phyloP scores from a whole-genome alignment of 2,797 vertebrate genomes.

The Sebastes dallii region DNA sequence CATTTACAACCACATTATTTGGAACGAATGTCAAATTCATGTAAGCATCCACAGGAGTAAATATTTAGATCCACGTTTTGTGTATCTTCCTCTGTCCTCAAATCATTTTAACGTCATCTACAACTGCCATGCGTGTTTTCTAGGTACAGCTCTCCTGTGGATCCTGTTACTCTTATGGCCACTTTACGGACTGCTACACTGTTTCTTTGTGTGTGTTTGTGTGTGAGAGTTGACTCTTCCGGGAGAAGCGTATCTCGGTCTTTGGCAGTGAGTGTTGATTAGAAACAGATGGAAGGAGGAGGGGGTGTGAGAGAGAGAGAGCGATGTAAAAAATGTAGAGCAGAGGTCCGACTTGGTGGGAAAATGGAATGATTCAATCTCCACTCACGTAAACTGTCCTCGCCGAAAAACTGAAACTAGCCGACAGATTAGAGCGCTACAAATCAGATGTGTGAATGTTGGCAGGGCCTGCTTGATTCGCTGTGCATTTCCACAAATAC shows the following conservation, averaged over 20 bases:
- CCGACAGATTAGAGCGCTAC: not conserved
- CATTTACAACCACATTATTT: not conserved
- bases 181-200: conserved; percentile 3
- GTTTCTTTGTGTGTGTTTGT: conserved; percentile 4
- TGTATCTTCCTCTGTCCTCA: not conserved
- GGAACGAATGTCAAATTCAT: not conserved
- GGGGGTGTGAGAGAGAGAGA: conserved; percentile 33
- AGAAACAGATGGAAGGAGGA: conserved; percentile 66
- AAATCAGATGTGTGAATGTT: conserved; percentile 14
- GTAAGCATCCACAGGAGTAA: not conserved
- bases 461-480: not conserved
- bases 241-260: conserved; percentile 32
- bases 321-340: conserved; percentile 48
- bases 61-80: not conserved
- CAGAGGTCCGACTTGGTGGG: conserved; percentile 47
- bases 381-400: conserved; percentile 7
- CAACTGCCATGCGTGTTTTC: not conserved
- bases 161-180: not conserved
- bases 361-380: conserved; percentile 46
- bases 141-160: not conserved
- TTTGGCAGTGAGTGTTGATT: conserved; percentile 59
- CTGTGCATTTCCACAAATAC: not conserved
- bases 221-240: conserved; percentile 19
- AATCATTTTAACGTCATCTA: not conserved
- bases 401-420: conserved; percentile 30